These are phyloP conservation scores for Tinamus major DNA, from an alignment of 2,797 vertebrate genomes.

Conservation along the genomic window DNA sequence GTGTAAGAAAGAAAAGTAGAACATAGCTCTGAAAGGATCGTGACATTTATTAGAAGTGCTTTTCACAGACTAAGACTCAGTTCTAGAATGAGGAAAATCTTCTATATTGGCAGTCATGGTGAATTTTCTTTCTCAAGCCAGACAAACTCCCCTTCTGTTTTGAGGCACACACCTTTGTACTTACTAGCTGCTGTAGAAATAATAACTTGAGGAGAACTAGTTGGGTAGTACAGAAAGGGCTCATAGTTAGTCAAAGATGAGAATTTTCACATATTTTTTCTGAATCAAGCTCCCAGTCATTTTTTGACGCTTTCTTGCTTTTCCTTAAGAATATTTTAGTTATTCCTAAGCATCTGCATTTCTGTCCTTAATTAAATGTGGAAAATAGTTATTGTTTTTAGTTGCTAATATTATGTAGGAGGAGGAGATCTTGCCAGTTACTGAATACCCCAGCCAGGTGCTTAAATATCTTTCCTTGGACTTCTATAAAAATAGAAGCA, in stretches of 20 bases:
- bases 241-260: neutral
- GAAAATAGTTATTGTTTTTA: neutral
- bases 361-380: neutral
- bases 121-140: neutral
- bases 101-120: neutral
- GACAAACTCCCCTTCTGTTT: neutral
- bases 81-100: neutral
- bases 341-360: neutral
- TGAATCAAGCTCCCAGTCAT: neutral
- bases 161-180: neutral
- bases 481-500: neutral
- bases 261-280: neutral
- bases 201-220: neutral
- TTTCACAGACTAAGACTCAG: neutral
- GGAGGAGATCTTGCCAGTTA: no score
- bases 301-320: neutral
- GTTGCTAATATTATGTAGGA: neutral
- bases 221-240: neutral
- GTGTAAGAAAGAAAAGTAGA: neutral
- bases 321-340: neutral
- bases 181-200: neutral
- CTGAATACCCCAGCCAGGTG: neutral
- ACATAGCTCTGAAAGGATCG: neutral
- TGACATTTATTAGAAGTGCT: neutral
- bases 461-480: neutral